Base-by-base conservation (phyloP, 2,797 vertebrate species). In the Epinephelus awoara region DNA sequence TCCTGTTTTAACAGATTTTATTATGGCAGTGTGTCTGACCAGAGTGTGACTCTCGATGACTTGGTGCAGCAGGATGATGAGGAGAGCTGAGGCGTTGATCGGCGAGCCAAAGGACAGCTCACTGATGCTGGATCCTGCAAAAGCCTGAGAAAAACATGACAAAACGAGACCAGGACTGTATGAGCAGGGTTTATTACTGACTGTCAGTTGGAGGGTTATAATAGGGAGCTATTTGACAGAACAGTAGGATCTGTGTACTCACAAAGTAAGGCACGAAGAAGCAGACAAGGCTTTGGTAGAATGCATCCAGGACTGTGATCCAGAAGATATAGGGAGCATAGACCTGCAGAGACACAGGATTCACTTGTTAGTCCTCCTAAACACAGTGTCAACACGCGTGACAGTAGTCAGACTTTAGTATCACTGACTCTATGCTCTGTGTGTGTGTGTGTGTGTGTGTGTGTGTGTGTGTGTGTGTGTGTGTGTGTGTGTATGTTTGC, bases 191-290 rank as follows among this genome's bases (percentile, higher is more conserved):
- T 42, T 34, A 34, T 8, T 34, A 34, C 34, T 34, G 7, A 34
- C 34, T 34, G 34, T 2, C 34, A 34, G 34, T 34, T 1, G 8
- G 34, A 34, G 34, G 34, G 34, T 34, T 34, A 34, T 29, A 29
- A 29, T 6, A 29, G 50, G 17, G 1, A 65, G 11, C 15, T 64
- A n/a, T n/a, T n/a, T 44, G 6, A 42, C 11, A 38, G 6, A 34
- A 5, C 17, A 51, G 6, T 58, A 47, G 25, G 25, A 40, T 50
- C 0, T 21, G 25, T 34, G 38, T 40, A 97, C 98, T 99, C 91
- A 99, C 98, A 77, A 95, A 96, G 71, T 97, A 99, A 89, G 97
- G 97, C 85, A 99, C 88, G 29, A 98, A 98, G 93, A 99, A 99
- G 91, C 98, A 98, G 79, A 96, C 40, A 0, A 98, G 87, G 80